Evolutionary conservation across 2,113 vertebrate genomes (phyloP).

Genomic region (Nothoprocta perdicaria): DNA sequence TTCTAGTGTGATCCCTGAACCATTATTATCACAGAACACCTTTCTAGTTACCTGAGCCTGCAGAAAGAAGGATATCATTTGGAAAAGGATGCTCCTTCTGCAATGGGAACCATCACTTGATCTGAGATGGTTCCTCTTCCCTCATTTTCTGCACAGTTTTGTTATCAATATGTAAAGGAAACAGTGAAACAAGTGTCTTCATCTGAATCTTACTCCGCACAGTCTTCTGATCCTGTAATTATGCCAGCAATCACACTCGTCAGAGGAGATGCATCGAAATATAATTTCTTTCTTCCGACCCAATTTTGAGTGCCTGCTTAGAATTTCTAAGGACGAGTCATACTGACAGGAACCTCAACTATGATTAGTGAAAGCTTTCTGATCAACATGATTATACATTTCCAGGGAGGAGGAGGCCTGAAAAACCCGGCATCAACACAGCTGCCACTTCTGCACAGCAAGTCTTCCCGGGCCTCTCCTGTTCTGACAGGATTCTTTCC

Average conservation of each 20-base stretch:
- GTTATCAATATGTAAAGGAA: neutral
- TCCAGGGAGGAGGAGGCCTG: neutral
- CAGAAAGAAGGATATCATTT: neutral
- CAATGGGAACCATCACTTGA: fast-evolving
- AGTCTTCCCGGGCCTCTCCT: neutral
- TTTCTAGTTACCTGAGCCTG: neutral
- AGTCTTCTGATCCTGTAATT: neutral
- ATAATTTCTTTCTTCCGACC: neutral
- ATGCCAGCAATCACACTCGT: neutral
- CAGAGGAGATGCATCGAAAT: neutral
- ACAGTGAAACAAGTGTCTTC: neutral
- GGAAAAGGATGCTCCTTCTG: neutral
- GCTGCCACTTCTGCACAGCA: neutral
- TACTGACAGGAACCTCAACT: neutral
- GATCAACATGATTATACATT: neutral
- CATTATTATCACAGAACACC: neutral
- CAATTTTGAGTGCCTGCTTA: neutral
- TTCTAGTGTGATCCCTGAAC: neutral
- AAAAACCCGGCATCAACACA: neutral
- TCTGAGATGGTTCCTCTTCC: neutral
- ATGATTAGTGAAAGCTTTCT: neutral
- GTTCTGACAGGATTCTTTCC: neutral
- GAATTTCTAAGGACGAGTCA: neutral
- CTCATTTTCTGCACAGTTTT: neutral
- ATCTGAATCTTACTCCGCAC: neutral